Evolutionary conservation across 2,113 vertebrate genomes (phyloP).

Genomic region (Pogonocichla stellata): DNA sequence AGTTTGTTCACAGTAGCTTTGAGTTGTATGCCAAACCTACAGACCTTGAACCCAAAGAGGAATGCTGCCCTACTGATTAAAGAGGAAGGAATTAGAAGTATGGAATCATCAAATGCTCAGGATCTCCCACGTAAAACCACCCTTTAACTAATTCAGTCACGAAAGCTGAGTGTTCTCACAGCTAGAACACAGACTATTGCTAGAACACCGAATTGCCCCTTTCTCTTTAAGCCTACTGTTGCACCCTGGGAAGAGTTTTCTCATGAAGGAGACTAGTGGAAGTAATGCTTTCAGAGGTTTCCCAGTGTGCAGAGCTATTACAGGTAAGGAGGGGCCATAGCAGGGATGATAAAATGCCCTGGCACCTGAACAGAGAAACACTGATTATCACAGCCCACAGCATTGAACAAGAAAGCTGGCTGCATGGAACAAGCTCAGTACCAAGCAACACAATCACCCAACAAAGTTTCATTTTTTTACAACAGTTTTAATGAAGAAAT

Average conservation of each 20-base stretch:
- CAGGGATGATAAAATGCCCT: not conserved
- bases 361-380: not conserved
- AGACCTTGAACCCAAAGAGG: not conserved
- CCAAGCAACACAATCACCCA: not conserved
- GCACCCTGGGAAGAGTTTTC: not conserved
- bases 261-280: not conserved
- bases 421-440: accelerated
- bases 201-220: not conserved
- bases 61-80: not conserved
- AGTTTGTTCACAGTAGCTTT: constrained; percentile 14
- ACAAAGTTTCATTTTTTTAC: not conserved
- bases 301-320: not conserved
- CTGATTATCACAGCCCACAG: not conserved
- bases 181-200: not conserved
- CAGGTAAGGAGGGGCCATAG: not conserved
- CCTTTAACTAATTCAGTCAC: not conserved
- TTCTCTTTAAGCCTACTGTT: not conserved
- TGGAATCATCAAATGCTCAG: not conserved
- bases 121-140: not conserved
- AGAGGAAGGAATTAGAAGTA: not conserved
- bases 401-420: accelerated
- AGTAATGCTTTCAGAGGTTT: not conserved
- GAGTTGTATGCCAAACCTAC: not conserved
- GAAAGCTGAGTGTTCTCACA: not conserved
- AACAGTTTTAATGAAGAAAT: constrained; percentile 42